Evolutionary conservation across 1,140 invertebrate genomes (phyloP).

Genomic region (Acromyrmex heyeri): DNA sequence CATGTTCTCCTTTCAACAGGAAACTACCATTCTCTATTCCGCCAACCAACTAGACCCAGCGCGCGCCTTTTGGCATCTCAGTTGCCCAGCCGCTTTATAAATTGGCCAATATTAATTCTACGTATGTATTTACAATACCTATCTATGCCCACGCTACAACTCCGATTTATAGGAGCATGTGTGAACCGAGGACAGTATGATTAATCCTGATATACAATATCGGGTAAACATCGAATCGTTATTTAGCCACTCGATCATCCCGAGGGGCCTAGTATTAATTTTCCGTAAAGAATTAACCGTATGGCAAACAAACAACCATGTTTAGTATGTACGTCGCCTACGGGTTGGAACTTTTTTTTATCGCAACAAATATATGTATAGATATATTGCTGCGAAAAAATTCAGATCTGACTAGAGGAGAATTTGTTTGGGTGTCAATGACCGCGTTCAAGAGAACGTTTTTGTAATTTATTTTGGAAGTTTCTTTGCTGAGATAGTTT

Average conservation of each 20-base stretch:
- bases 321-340: background rate
- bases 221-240: conserved; percentile 17
- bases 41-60: conserved; percentile 57
- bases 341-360: background rate
- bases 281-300: conserved; percentile 14
- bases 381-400: background rate
- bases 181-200: conserved; percentile 57
- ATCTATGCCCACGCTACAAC: background rate
- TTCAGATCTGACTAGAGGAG: background rate
- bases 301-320: background rate
- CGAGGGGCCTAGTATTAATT: conserved; percentile 41
- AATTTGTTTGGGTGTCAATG: background rate
- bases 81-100: conserved; percentile 44
- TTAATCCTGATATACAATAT: conserved; percentile 51
- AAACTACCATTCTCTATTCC: conserved; percentile 76
- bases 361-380: background rate
- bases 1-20: conserved; percentile 80
- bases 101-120: conserved; percentile 60
- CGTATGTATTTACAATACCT: conserved; percentile 39
- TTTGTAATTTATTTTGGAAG: too few species aligned
- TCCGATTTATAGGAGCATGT: conserved; percentile 65
- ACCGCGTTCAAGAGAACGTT: too few species aligned
- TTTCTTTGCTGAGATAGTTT: too few species aligned
- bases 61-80: conserved; percentile 39
- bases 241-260: conserved; percentile 25